Conservation (phyloP, 2,113 vertebrate genomes). For the Aegithalos caudatus region DNA sequence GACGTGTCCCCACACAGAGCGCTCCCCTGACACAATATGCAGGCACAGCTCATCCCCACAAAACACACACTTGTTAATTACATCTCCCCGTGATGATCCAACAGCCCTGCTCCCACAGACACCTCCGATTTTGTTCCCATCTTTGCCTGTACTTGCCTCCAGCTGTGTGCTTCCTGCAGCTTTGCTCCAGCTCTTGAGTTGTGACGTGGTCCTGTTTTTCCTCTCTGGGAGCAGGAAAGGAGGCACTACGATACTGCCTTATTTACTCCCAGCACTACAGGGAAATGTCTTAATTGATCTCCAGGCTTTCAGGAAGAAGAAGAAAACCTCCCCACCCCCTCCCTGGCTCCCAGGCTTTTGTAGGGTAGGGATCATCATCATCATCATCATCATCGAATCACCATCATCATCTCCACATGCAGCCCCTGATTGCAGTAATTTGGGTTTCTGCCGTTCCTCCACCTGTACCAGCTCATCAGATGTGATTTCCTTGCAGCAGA, state of each 20-base stretch:
- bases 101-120: not conserved
- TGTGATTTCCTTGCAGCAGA: not conserved
- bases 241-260: not conserved
- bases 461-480: not conserved
- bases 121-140: not conserved
- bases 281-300: fast-evolving
- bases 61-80: not conserved
- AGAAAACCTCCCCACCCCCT: not conserved
- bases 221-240: not conserved
- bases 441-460: not conserved
- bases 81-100: not conserved
- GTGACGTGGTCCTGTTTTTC: fast-evolving
- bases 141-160: not conserved
- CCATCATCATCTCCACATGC: not conserved
- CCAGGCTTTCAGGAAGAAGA: not conserved
- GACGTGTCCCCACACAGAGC: not conserved
- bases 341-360: not conserved
- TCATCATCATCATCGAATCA: not conserved
- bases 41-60: not conserved
- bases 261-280: not conserved
- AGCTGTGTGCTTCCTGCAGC: not conserved
- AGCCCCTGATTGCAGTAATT: not conserved
- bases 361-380: not conserved
- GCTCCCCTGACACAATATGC: not conserved
- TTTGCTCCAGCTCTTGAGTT: not conserved